Conservation (phyloP, 2,113 vertebrate species). For the Nematolebias whitei region DNA sequence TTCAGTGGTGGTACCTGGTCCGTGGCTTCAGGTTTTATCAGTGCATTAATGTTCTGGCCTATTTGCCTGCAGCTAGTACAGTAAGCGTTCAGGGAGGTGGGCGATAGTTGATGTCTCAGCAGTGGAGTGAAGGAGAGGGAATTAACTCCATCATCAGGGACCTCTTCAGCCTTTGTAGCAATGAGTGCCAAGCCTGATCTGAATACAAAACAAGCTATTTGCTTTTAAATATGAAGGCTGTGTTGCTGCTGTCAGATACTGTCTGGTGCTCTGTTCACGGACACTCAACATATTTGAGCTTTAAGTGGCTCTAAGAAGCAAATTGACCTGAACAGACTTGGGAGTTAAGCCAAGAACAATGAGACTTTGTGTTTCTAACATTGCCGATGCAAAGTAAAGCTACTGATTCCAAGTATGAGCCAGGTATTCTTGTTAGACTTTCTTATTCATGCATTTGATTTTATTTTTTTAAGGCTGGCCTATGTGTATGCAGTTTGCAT, state of each 20-base stretch:
- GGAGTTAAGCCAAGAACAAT: too few species aligned
- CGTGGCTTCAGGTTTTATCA: constrained; percentile 9
- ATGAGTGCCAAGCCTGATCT: constrained; percentile 4
- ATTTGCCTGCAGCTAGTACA: constrained; percentile 14
- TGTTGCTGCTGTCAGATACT: background rate
- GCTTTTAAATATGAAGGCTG: background rate
- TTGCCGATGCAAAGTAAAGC: background rate
- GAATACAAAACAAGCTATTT: constrained; percentile 41
- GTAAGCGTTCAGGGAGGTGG: constrained; percentile 24
- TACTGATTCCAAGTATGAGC: too few species aligned
- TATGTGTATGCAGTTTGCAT: background rate
- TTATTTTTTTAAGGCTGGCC: too few species aligned
- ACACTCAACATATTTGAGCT: background rate
- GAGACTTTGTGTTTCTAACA: background rate
- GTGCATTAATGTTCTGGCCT: constrained; percentile 37
- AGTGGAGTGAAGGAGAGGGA: constrained; percentile 23
- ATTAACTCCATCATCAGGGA: constrained; percentile 44
- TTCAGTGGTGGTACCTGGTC: background rate
- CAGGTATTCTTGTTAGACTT: background rate
- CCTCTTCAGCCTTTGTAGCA: constrained; percentile 36
- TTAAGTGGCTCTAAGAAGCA: background rate
- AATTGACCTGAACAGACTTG: constrained; percentile 3
- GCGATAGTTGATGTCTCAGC: constrained; percentile 25
- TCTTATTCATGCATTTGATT: background rate
- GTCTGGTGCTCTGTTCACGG: background rate